A percentile compares a stretch with the other conserved stretches of the same genome.
These are phyloP conservation scores for Nothoprocta pentlandii DNA, from an alignment of 2,113 vertebrate species.

Conservation along the genomic window DNA sequence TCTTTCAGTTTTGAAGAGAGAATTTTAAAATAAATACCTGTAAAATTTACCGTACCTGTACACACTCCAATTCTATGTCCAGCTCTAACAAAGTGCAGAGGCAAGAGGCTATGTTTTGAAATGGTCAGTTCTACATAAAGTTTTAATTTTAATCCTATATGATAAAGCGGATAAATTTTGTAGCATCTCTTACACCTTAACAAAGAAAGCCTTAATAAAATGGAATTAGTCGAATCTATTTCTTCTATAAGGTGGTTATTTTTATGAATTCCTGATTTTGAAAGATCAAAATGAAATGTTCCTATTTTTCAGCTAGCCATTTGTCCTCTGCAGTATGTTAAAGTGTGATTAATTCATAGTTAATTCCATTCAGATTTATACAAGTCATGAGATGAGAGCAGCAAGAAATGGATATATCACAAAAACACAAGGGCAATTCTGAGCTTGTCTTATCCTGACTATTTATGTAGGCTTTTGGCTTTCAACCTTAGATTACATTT, in stretches of 20 bases:
- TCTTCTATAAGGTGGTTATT: conserved; percentile 5
- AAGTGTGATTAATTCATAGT: not conserved
- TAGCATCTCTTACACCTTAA: conserved; percentile 58
- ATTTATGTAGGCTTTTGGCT: not conserved
- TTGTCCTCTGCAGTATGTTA: conserved; percentile 26
- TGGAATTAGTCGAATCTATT: conserved; percentile 2
- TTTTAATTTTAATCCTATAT: conserved; percentile 10
- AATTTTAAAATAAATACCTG: not conserved
- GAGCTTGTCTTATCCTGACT: conserved; percentile 48
- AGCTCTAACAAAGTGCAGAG: conserved; percentile 30
- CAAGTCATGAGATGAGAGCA: not conserved
- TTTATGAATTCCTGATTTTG: conserved; percentile 7
- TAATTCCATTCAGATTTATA: conserved; percentile 5
- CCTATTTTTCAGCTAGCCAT: not conserved
- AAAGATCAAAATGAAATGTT: conserved; percentile 3
- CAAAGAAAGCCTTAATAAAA: conserved; percentile 61
- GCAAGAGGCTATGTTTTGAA: not conserved
- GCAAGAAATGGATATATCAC: not conserved
- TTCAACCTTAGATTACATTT: not conserved
- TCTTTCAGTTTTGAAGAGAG: not conserved
- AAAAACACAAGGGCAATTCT: conserved; percentile 31
- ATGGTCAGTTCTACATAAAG: not conserved
- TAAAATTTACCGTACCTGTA: not conserved
- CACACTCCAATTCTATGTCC: not conserved
- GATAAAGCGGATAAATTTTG: conserved; percentile 9